Base-by-base conservation (phyloP, 2,797 vertebrate species). In the Epinephelus awoara region DNA sequence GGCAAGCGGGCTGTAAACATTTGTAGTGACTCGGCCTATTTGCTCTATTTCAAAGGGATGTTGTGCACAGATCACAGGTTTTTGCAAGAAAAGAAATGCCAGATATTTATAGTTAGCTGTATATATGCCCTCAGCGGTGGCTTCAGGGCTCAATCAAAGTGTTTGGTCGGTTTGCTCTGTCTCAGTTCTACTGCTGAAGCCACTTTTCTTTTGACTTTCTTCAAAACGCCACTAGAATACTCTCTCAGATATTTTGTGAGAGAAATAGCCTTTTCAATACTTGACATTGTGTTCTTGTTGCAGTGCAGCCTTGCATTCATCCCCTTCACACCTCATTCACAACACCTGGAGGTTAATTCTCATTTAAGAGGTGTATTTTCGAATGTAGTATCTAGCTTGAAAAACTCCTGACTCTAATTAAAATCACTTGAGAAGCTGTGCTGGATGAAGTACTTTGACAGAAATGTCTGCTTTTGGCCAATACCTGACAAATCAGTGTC, bases 201-300 rank as follows among this genome's bases (percentile, higher is more conserved):
- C 44, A 52, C 9, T 74, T 51, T 61, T 66, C 38, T 44, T 56
- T 54, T 55, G 25, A n/a, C 34, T 67, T 42, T 5, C 62, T 67
- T 13, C 29, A 8, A 65, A 65, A 70, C 46, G 0, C 3, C 23
- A 23, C 2, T 23, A 58, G 17, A 46, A 69, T 63, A 71, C 49
- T 54, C 17, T 47, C 21, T 23, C 6, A 4, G n/a, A 47, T 18
- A 44, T 56, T 19, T 64, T 58, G n/a, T 21, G 2, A 38, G 42
- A 70, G 12, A 72, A 80, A 40, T 25, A 25, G 18, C 34, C 58
- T 76, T 75, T 52, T 34, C 19, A 62, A 19, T 65, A 19, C 38
- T 64, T 71, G 55, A 67, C 72, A 65, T 38, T 25, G 40, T 75
- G 52, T 72, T 82, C 46, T 70, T 80, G 14, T 64, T 61, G 18